A percentile compares a stretch with the other conserved stretches of the same genome.
These are phyloP conservation scores for Amphimallon solstitiale DNA, from an alignment of 2,888 invertebrate genomes.

Conservation along the genomic window DNA sequence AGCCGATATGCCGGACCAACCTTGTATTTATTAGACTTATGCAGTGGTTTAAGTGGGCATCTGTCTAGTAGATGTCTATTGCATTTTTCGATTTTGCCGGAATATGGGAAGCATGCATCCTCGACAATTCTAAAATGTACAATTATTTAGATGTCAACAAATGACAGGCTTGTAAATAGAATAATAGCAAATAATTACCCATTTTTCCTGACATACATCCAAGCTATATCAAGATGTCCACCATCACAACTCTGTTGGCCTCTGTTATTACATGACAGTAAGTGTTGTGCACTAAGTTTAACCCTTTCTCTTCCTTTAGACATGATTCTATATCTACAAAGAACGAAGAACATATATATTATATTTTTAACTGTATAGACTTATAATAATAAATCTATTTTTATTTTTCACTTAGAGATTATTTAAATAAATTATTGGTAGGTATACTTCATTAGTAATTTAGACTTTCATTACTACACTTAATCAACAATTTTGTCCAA, in stretches of 20 bases:
- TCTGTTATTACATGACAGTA: constrained; percentile 85
- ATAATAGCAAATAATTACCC: constrained; percentile 68
- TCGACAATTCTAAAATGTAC: constrained; percentile 76
- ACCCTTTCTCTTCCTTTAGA: constrained; percentile 81
- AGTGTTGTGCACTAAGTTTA: constrained; percentile 82
- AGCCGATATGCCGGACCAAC: constrained; percentile 82
- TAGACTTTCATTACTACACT: too few relatives aligned
- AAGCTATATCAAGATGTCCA: constrained; percentile 90
- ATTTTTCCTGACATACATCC: constrained; percentile 85
- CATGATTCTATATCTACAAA: constrained; percentile 77
- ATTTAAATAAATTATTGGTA: too few relatives aligned
- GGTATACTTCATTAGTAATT: too few relatives aligned
- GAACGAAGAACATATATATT: too few relatives aligned
- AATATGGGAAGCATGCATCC: constrained; percentile 87
- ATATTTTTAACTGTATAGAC: too few relatives aligned
- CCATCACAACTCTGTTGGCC: constrained; percentile 86
- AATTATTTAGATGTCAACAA: background rate
- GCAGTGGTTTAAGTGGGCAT: constrained; percentile 67
- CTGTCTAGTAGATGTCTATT: constrained; percentile 66
- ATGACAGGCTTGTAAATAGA: background rate
- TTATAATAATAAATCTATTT: too few relatives aligned
- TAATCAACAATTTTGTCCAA: too few relatives aligned
- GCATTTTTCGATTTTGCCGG: constrained; percentile 72
- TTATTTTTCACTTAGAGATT: too few relatives aligned
- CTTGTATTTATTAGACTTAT: constrained; percentile 71